Conservation (phyloP, 2,888 invertebrate species). For the Tanytarsus gracilentus region DNA sequence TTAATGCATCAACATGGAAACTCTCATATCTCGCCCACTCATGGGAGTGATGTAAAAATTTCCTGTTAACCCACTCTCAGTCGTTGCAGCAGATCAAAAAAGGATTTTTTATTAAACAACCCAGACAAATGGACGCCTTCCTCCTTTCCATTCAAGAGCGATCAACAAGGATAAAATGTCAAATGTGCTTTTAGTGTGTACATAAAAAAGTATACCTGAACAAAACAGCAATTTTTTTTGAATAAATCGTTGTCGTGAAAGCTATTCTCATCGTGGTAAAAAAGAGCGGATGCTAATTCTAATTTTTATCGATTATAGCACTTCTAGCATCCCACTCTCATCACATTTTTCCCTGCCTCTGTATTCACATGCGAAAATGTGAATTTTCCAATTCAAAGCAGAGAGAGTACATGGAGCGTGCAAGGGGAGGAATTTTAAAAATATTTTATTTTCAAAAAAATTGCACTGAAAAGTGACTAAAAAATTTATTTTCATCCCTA, state of each 20-base stretch:
- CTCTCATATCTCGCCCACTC: too few species aligned
- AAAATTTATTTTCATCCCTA: too few species aligned
- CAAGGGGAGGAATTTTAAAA: too few species aligned
- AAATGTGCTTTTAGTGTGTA: not conserved
- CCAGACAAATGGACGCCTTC: not conserved
- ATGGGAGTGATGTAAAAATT: too few species aligned
- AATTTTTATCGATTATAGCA: constrained; percentile 16
- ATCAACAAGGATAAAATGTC: not conserved
- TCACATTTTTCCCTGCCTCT: too few species aligned
- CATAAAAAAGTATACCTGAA: not conserved
- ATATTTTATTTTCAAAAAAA: too few species aligned
- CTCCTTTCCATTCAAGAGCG: not conserved
- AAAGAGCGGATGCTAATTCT: constrained; percentile 11
- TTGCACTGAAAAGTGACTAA: too few species aligned
- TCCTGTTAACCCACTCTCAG: not conserved
- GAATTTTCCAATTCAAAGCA: too few species aligned
- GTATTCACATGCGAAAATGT: too few species aligned
- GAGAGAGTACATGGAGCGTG: too few species aligned
- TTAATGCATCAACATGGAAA: too few species aligned
- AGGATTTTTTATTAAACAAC: not conserved
- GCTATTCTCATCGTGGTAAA: not conserved
- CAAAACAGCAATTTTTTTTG: not conserved
- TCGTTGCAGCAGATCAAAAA: not conserved
- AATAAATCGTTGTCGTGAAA: not conserved
- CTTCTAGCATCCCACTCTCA: not conserved